Conservation (phyloP, 1,140 invertebrate genomes). For the Potamilus streckersoni region DNA sequence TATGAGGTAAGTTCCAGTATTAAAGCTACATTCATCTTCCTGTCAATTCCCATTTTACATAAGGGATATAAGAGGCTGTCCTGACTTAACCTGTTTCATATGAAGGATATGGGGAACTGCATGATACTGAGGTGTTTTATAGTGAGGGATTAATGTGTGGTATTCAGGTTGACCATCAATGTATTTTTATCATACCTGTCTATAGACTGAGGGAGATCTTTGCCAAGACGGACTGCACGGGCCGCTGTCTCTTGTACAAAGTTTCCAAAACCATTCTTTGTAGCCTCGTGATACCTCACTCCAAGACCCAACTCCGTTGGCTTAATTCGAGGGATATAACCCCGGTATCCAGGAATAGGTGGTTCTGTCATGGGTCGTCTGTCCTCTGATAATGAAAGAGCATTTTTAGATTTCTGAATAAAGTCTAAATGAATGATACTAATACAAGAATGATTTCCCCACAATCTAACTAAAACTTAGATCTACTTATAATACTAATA, state of each 20-base stretch:
- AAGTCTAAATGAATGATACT: background rate
- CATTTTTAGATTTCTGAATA: background rate
- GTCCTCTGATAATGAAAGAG: constrained; percentile 38
- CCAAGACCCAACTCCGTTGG: constrained; percentile 66
- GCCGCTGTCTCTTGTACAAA: constrained; percentile 55
- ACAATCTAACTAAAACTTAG: no score
- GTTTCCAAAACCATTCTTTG: constrained; percentile 57
- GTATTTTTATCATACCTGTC: constrained; percentile 20
- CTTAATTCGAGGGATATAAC: constrained; percentile 65
- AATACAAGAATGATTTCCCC: no score
- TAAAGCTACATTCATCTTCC: no score
- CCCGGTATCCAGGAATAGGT: constrained; percentile 67
- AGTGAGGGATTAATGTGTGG: no score
- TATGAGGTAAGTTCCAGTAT: no score
- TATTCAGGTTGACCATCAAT: no score
- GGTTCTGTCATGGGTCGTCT: constrained; percentile 57
- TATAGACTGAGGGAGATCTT: constrained; percentile 34
- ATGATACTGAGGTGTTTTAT: no score
- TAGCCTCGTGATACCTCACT: constrained; percentile 59
- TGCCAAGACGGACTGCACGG: constrained; percentile 31
- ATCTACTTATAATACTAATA: no score
- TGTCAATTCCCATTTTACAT: no score
- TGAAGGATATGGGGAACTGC: no score
- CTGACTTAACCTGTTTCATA: no score
- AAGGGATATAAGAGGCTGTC: no score